Evolutionary conservation across 2,888 invertebrate genomes (phyloP).

Genomic region (Dasysyrphus tricinctus): DNA sequence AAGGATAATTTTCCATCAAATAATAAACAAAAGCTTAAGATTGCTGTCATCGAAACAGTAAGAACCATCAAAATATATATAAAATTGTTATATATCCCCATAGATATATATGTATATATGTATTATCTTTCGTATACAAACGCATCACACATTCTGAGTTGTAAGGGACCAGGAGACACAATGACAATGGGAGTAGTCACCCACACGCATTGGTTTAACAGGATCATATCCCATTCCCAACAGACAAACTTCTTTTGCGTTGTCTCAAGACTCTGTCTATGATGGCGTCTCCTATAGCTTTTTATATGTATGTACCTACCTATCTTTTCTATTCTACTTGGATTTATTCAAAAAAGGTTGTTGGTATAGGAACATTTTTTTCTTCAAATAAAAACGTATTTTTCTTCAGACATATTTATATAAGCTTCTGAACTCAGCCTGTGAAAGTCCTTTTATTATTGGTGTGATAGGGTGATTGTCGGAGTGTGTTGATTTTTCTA

Average conservation of each 20-base stretch:
- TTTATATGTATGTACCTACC: slow-evolving; percentile 4
- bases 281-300: background rate
- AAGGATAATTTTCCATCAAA: slow-evolving; percentile 48
- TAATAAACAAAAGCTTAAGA: slow-evolving; percentile 53
- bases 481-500: slow-evolving; percentile 39
- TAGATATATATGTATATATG: no score
- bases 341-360: slow-evolving; percentile 13
- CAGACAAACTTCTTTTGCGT: slow-evolving; percentile 42
- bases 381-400: slow-evolving; percentile 1
- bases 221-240: slow-evolving; percentile 44
- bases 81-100: background rate
- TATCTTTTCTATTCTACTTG: slow-evolving; percentile 17
- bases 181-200: slow-evolving; percentile 46
- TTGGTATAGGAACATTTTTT: background rate
- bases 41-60: slow-evolving; percentile 48
- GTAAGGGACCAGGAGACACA: slow-evolving; percentile 43
- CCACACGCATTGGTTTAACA: slow-evolving; percentile 32
- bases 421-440: slow-evolving; percentile 43
- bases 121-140: background rate
- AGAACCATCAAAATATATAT: slow-evolving; percentile 31
- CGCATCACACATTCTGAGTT: slow-evolving; percentile 16
- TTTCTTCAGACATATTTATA: slow-evolving; percentile 15
- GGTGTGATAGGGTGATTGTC: slow-evolving; percentile 24
- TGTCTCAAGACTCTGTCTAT: slow-evolving; percentile 46
- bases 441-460: slow-evolving; percentile 41